phyloP scores from a whole-genome alignment of 2,113 vertebrate species.

The Podilymbus podiceps region DNA sequence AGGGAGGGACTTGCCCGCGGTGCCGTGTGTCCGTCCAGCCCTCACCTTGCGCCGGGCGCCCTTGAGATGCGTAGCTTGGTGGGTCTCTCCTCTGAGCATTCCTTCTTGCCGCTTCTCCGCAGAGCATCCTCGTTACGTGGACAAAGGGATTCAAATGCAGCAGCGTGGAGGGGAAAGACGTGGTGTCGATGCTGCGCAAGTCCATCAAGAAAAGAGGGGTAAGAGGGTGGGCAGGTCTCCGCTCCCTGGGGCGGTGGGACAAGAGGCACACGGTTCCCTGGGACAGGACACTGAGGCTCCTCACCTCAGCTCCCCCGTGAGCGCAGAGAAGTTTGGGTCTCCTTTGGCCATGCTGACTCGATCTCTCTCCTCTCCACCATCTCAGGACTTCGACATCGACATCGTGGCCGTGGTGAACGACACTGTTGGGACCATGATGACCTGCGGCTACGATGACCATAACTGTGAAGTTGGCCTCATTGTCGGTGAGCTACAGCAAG shows the following conservation, averaged over 20 bases:
- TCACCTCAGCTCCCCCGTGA: fast-evolving
- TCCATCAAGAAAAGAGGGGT: constrained; percentile 92
- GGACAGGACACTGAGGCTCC: not conserved
- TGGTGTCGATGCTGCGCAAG: constrained; percentile 85
- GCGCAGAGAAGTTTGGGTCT: fast-evolving
- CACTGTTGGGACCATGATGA: constrained; percentile 99
- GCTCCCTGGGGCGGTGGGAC: not conserved
- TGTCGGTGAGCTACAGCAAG: constrained; percentile 79
- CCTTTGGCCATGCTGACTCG: not conserved
- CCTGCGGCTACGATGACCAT: constrained; percentile 94
- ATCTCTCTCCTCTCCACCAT: not conserved
- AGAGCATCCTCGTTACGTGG: constrained; percentile 91
- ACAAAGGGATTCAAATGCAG: constrained; percentile 92
- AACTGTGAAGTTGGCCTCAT: constrained; percentile 96
- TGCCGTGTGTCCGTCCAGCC: fast-evolving
- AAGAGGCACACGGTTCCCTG: fast-evolving
- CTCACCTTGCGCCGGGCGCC: not conserved
- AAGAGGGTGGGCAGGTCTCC: not conserved
- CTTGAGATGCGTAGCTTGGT: fast-evolving
- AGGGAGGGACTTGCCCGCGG: not conserved
- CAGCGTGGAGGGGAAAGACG: constrained; percentile 91
- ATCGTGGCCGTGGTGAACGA: constrained; percentile 93
- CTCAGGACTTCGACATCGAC: constrained; percentile 94
- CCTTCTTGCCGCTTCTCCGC: not conserved
- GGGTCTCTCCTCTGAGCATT: not conserved